Percentiles rank a stretch among this genome's conserved stretches.
Evolutionary conservation across 2,113 vertebrate species (phyloP).

Genomic region (Phodopus roborovskii): DNA sequence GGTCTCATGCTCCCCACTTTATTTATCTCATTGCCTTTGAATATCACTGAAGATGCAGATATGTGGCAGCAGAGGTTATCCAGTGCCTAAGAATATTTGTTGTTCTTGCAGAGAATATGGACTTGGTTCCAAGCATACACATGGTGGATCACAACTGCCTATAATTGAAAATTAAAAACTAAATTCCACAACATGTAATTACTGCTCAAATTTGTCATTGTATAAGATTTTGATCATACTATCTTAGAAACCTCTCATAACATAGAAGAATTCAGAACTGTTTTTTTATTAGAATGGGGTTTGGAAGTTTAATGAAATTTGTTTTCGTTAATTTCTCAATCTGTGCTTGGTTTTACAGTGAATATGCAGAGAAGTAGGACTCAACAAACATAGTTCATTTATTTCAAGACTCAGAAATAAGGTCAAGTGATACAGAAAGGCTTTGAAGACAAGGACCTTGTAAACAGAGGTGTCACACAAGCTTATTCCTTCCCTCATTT

Average conservation of each 20-base stretch:
- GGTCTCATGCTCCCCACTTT: background rate
- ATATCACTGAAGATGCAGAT: background rate
- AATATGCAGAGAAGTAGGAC: background rate
- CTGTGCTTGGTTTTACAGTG: background rate
- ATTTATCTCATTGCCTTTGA: background rate
- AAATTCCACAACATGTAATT: background rate
- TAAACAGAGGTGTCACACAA: background rate
- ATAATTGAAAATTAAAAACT: background rate
- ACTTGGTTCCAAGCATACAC: background rate
- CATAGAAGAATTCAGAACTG: background rate
- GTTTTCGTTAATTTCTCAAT: background rate
- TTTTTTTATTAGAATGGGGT: background rate
- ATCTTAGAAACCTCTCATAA: background rate
- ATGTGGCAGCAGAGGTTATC: background rate
- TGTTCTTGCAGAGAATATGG: background rate
- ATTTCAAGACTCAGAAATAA: slow-evolving; percentile 33
- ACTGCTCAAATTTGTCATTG: background rate
- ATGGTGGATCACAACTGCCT: background rate
- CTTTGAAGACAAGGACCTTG: background rate
- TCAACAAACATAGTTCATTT: slow-evolving; percentile 42
- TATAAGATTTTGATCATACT: background rate
- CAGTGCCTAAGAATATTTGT: background rate
- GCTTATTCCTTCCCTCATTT: background rate
- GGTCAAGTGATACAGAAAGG: background rate
- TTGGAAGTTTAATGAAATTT: slow-evolving; percentile 11